phyloP scores from a whole-genome alignment of 2,888 invertebrate species.

The Heliconius ethilla region DNA sequence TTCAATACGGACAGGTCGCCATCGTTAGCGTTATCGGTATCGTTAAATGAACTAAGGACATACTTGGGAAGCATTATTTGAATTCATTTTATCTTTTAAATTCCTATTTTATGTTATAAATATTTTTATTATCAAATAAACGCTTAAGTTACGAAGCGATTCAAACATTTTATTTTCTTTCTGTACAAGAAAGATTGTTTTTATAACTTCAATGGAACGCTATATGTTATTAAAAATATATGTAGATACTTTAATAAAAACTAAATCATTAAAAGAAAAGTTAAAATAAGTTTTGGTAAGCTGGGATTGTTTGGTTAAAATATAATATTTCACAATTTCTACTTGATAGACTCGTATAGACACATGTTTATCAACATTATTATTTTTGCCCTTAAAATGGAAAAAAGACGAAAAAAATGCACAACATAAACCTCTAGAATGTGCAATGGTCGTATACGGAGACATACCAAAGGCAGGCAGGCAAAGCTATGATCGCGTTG shows the following conservation, averaged over 20 bases:
- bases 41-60: slow-evolving; percentile 38
- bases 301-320: background rate
- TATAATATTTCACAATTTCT: too few relatives aligned
- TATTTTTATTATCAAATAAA: slow-evolving; percentile 10
- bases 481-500: slow-evolving; percentile 32
- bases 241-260: too few relatives aligned
- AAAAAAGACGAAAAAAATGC: background rate
- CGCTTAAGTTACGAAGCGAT: slow-evolving; percentile 4
- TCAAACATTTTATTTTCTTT: too few relatives aligned
- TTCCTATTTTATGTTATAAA: slow-evolving; percentile 7
- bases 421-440: background rate
- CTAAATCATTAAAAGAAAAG: too few relatives aligned
- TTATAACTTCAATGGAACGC: too few relatives aligned
- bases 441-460: background rate
- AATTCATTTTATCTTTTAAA: slow-evolving; percentile 22
- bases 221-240: too few relatives aligned
- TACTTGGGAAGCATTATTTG: slow-evolving; percentile 23
- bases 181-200: too few relatives aligned
- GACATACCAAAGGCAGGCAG: slow-evolving; percentile 23
- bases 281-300: background rate
- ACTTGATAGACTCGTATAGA: too few relatives aligned
- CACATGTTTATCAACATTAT: background rate
- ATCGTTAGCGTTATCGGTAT: slow-evolving; percentile 36
- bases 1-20: slow-evolving; percentile 37
- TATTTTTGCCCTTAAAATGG: background rate